Conservation (phyloP, 2,797 vertebrate species). For the Cuculus canorus region DNA sequence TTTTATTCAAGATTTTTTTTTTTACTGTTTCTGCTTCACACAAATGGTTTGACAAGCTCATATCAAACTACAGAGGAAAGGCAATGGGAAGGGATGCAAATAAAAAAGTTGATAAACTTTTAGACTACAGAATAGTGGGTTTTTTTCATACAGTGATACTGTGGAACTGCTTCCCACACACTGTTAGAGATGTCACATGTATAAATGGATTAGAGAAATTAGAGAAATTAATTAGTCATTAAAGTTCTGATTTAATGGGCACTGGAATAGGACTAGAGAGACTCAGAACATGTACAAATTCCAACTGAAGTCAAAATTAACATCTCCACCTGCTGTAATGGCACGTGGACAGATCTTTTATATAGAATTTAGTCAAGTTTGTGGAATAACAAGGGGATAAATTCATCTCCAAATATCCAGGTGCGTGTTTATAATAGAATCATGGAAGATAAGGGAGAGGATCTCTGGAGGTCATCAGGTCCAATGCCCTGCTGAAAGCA, state of each 20-base stretch:
- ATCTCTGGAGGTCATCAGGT: neutral
- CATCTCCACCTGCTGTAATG: neutral
- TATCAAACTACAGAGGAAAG: neutral
- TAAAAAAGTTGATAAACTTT: neutral
- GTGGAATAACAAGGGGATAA: neutral
- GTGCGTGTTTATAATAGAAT: neutral
- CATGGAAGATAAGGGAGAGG: neutral
- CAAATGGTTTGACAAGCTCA: neutral
- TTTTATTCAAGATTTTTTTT: conserved; percentile 16
- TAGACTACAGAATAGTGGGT: neutral
- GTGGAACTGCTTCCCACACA: conserved; percentile 25
- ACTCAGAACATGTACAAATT: conserved; percentile 19
- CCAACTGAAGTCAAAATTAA: conserved; percentile 34
- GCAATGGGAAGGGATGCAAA: conserved; percentile 18
- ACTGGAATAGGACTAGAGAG: neutral
- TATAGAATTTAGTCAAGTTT: neutral
- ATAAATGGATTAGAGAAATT: conserved; percentile 43
- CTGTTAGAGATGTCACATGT: conserved; percentile 23
- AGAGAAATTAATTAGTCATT: conserved; percentile 27
- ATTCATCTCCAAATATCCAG: neutral
- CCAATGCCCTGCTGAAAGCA: neutral
- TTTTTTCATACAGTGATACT: neutral
- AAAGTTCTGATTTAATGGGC: conserved; percentile 29
- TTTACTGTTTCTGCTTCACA: conserved; percentile 21
- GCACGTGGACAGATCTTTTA: neutral